These are phyloP conservation scores for Oryzias celebensis DNA, from an alignment of 2,113 vertebrate genomes.

Conservation along the genomic window DNA sequence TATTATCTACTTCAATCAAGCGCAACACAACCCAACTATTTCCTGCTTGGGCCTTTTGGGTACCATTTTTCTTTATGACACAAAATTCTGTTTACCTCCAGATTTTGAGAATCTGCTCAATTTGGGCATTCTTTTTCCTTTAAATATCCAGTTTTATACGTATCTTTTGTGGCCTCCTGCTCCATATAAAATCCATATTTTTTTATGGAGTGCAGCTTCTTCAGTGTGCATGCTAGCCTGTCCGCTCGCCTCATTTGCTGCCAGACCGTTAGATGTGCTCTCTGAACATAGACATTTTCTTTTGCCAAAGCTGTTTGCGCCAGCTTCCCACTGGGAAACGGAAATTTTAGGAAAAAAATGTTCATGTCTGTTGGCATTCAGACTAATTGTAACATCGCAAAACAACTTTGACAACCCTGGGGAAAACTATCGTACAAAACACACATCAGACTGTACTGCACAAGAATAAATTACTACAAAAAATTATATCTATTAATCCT, in stretches of 20 bases:
- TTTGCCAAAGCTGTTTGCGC: slow-evolving; percentile 67
- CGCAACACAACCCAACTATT: not conserved
- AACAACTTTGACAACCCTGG: slow-evolving; percentile 3
- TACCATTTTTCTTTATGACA: slow-evolving; percentile 21
- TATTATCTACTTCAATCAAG: too few species aligned
- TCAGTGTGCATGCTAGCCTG: slow-evolving; percentile 36
- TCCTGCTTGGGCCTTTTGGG: slow-evolving; percentile 7
- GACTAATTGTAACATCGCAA: not conserved
- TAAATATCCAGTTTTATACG: slow-evolving; percentile 47
- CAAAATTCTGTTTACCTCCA: slow-evolving; percentile 25
- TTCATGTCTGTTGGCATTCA: not conserved
- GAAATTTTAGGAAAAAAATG: slow-evolving; percentile 29
- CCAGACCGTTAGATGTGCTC: slow-evolving; percentile 68
- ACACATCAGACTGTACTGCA: too few species aligned
- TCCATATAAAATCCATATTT: slow-evolving; percentile 17
- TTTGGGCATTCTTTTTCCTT: slow-evolving; percentile 28
- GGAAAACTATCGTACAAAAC: not conserved
- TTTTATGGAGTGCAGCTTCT: slow-evolving; percentile 19
- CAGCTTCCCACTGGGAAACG: slow-evolving; percentile 57
- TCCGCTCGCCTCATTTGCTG: slow-evolving; percentile 43
- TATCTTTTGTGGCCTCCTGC: slow-evolving; percentile 37
- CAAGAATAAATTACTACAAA: too few species aligned
- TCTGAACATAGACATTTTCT: slow-evolving; percentile 55
- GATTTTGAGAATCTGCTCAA: slow-evolving; percentile 22
- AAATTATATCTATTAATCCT: too few species aligned